These are phyloP conservation scores for Campoletis raptor DNA, from an alignment of 2,888 invertebrate species.

Conservation along the genomic window DNA sequence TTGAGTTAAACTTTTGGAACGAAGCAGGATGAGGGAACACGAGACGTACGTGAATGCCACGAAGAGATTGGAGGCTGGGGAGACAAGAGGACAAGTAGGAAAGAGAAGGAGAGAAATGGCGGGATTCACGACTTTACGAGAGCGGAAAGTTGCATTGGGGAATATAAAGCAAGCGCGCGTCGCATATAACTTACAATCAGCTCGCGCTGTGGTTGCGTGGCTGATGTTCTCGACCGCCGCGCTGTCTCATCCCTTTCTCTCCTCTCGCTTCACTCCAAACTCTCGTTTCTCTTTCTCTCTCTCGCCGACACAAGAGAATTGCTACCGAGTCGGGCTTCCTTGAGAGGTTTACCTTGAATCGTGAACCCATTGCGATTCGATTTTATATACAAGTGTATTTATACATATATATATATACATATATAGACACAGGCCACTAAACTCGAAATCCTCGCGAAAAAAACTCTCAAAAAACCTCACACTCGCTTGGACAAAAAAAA, in stretches of 20 bases:
- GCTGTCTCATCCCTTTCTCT: conserved; percentile 59
- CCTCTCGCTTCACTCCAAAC: conserved; percentile 46
- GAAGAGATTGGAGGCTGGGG: conserved; percentile 62
- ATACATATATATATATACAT: conserved; percentile 43
- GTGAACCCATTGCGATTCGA: conserved; percentile 71
- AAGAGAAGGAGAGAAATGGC: conserved; percentile 70
- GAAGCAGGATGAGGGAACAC: conserved; percentile 67
- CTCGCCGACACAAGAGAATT: conserved; percentile 65
- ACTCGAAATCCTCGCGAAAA: conserved; percentile 20
- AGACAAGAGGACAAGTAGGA: conserved; percentile 61
- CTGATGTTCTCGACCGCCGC: conserved; percentile 73
- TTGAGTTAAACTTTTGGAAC: conserved; percentile 67
- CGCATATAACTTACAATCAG: conserved; percentile 85
- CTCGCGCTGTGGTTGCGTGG: conserved; percentile 75
- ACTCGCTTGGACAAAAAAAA: conserved; percentile 29
- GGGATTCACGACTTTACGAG: conserved; percentile 82
- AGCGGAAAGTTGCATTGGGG: conserved; percentile 83
- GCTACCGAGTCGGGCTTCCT: conserved; percentile 70
- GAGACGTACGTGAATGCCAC: conserved; percentile 75
- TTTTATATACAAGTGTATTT: conserved; percentile 20
- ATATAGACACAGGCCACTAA: conserved; percentile 22
- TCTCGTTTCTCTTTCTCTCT: conserved; percentile 52
- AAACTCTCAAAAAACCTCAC: conserved; percentile 38
- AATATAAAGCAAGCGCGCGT: conserved; percentile 84
- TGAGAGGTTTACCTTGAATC: conserved; percentile 76